Evolutionary conservation across 2,888 invertebrate genomes (phyloP).

Genomic region (Lysandra bellargus): DNA sequence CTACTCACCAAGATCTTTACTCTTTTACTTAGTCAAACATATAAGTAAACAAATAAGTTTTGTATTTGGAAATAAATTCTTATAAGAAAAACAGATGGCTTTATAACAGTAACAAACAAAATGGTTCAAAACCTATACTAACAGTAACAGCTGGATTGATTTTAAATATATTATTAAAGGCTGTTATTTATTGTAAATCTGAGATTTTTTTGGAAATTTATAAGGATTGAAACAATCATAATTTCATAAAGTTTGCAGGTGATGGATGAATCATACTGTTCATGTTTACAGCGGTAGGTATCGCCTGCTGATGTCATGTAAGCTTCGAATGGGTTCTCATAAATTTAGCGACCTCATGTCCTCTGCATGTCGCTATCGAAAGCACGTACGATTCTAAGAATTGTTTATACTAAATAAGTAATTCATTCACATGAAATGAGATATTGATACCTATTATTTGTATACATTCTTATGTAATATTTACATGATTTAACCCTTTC

Average conservation of each 20-base stretch:
- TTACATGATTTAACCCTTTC: constrained; percentile 38
- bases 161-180: not conserved
- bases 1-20: too few species aligned
- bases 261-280: constrained; percentile 60
- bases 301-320: constrained; percentile 74
- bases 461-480: constrained; percentile 70
- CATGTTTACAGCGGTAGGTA: constrained; percentile 63
- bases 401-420: constrained; percentile 47
- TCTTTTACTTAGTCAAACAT: not conserved
- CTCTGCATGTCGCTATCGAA: constrained; percentile 42
- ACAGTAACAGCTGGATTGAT: not conserved
- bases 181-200: not conserved
- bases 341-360: constrained; percentile 48
- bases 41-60: not conserved
- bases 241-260: constrained; percentile 43
- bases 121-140: not conserved
- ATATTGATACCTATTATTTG: not conserved
- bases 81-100: not conserved
- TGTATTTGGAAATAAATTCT: not conserved
- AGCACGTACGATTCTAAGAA: constrained; percentile 55
- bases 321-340: constrained; percentile 48
- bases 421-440: constrained; percentile 39
- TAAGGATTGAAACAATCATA: constrained; percentile 33
- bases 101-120: not conserved
- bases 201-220: not conserved